Percentiles rank a stretch among this genome's conserved stretches.
phyloP scores from a whole-genome alignment of 2,797 vertebrate genomes.

The Falco cherrug region DNA sequence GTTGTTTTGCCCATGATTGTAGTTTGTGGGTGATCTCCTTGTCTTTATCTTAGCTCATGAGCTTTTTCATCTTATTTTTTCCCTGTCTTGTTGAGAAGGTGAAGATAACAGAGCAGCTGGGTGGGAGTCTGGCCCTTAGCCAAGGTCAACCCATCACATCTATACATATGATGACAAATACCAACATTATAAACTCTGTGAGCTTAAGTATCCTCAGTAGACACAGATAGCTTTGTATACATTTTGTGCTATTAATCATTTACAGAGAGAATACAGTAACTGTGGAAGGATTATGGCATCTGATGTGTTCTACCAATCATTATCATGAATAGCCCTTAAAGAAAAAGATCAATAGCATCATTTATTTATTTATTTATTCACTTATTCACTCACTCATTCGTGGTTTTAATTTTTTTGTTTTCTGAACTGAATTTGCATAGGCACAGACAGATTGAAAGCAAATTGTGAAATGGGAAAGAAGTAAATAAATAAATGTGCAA shows the following conservation, averaged over 20 bases:
- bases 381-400: not conserved
- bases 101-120: rapidly evolving
- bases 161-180: not conserved
- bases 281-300: not conserved
- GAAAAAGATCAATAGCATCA: not conserved
- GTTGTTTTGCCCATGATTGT: not conserved
- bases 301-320: not conserved
- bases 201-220: not conserved
- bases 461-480: not conserved
- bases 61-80: not conserved
- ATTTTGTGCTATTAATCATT: not conserved
- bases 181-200: not conserved
- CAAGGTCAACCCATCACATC: not conserved
- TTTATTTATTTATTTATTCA: not conserved
- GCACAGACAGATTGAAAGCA: not conserved
- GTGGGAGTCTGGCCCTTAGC: not conserved
- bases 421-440: not conserved
- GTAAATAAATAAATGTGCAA: not conserved
- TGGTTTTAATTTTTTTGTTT: not conserved
- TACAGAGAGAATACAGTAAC: not conserved
- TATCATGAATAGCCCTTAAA: not conserved
- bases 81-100: not conserved
- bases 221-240: not conserved
- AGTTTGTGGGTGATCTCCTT: not conserved
- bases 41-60: not conserved